A percentile compares a stretch with the other conserved stretches of the same genome.
Evolutionary conservation across 2,113 vertebrate genomes (phyloP).

Genomic region (Odocoileus virginianus): DNA sequence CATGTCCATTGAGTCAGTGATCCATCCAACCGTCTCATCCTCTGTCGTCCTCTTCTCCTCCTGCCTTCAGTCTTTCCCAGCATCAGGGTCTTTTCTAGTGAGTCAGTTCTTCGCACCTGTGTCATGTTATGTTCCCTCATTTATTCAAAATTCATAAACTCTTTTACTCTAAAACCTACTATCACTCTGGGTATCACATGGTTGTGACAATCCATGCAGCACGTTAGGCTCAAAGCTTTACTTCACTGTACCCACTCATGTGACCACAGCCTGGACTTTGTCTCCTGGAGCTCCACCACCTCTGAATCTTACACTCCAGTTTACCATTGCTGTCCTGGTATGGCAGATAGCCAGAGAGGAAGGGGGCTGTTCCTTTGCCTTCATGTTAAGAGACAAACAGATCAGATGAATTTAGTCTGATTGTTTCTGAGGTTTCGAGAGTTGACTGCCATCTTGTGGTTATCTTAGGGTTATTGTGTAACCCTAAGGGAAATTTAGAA

Average conservation of each 20-base stretch:
- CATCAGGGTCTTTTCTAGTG: background rate
- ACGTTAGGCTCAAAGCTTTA: background rate
- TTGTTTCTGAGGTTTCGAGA: background rate
- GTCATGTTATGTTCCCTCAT: background rate
- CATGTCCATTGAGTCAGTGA: background rate
- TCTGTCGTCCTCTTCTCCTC: background rate
- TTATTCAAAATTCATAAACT: background rate
- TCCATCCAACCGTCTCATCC: background rate
- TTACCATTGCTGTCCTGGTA: background rate
- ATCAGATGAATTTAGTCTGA: background rate
- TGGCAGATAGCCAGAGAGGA: background rate
- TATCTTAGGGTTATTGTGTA: background rate
- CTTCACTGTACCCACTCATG: background rate
- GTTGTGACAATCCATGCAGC: background rate
- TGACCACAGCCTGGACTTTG: background rate
- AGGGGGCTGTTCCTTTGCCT: background rate
- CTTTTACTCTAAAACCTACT: background rate
- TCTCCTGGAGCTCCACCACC: background rate
- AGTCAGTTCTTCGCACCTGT: background rate
- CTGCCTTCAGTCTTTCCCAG: background rate
- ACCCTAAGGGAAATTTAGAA: background rate
- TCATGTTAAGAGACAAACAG: background rate
- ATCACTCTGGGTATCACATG: background rate
- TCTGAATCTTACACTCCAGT: background rate
- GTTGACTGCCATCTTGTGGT: background rate